These are phyloP conservation scores for Invenusta paracnida DNA, from an alignment of 2,888 invertebrate species.

Conservation along the genomic window DNA sequence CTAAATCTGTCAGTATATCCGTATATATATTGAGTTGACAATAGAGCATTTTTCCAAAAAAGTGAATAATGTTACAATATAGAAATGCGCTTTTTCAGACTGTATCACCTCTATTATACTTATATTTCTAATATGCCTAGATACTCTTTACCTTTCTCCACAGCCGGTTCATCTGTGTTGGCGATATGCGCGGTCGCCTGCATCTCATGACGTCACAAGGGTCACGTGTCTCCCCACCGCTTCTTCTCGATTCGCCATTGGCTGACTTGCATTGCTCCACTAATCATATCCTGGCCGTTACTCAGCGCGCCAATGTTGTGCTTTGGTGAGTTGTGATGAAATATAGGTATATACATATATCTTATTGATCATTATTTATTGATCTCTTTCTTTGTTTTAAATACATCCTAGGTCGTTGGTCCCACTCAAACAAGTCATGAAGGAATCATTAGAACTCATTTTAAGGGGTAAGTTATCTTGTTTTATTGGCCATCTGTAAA, in stretches of 20 bases:
- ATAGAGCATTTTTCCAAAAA: no score
- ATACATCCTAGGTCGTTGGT: slow-evolving; percentile 6
- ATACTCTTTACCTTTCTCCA: no score
- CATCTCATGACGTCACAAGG: slow-evolving; percentile 28
- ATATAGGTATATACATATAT: background rate
- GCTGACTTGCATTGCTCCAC: slow-evolving; percentile 21
- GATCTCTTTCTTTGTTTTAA: no score
- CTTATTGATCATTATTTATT: background rate
- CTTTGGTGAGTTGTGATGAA: background rate
- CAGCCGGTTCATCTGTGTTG: background rate
- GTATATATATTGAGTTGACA: no score
- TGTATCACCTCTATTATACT: no score
- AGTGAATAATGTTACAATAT: no score
- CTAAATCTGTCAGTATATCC: no score
- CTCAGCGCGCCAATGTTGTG: background rate
- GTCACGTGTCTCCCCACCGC: slow-evolving; percentile 18
- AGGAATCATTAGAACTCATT: slow-evolving; percentile 31
- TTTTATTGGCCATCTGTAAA: background rate
- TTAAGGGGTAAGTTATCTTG: slow-evolving; percentile 12
- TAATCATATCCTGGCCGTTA: slow-evolving; percentile 24
- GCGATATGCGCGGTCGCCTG: slow-evolving; percentile 19
- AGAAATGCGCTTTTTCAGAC: no score
- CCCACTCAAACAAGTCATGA: slow-evolving; percentile 6
- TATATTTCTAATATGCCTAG: no score
- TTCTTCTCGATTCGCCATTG: slow-evolving; percentile 27